Base-by-base conservation (phyloP, 2,797 vertebrate genomes). In the Poeciliopsis presidionis region DNA sequence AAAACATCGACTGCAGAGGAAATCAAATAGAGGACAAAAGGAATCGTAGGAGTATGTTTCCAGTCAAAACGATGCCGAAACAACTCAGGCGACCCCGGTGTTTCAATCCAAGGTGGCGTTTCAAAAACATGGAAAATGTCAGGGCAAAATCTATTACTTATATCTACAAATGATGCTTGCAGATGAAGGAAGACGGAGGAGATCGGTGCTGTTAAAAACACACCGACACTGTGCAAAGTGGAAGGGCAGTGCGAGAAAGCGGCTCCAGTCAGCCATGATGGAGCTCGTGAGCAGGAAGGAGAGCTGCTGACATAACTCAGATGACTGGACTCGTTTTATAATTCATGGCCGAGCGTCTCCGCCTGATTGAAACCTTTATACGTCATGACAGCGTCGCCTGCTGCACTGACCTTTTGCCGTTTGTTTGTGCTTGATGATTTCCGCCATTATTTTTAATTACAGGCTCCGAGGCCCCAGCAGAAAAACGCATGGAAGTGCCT, bases 351-450 rank as follows among this genome's bases (percentile, higher is more conserved):
- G 2, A 25, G 70, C 73, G 36, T 78, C 11, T 46, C 41, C 46
- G 76, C 72, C 49, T 79, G 79, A 75, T 59, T 45, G 28, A 63
- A 75, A 61, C 18, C 72, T 46, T 55, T 73, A 74, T 12, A 46
- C 41, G 43, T 41, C 43, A 73, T 30, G 51, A 80, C 28, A 41
- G 6, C 11, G 8, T 63, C 22, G 43, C 79, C 69, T 30, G 47
- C 73, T 71, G 36, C 78, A 7, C 67, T 70, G 74, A 80, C 74
- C 85, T 78, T 76, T n/a, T 59, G 2, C 73, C 73, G 43, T 81
- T 90, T 81, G 79, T 89, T 86, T 87, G 77, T 80, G 82, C 39
- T 75, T 83, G 67, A 83, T 77, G 59, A 70, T 82, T 78, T 84
- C 65, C 84, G 49, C 69, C 73, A 87, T 78, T 84, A 67, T 87